phyloP scores from a whole-genome alignment of 2,797 vertebrate species.

The Coregonus sp. region DNA sequence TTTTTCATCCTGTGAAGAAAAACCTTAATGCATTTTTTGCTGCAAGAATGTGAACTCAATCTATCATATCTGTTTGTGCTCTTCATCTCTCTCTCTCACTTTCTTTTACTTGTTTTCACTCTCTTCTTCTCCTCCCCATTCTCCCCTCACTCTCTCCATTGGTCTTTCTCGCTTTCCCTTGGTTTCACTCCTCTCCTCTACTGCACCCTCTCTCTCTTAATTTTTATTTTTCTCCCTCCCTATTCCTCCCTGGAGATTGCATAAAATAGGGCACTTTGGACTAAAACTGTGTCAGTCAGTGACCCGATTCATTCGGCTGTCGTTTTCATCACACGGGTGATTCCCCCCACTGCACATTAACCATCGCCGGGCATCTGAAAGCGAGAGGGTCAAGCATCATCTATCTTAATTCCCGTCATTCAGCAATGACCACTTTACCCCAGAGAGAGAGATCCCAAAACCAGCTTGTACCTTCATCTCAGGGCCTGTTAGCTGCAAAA shows the following conservation, averaged over 20 bases:
- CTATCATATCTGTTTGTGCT: not conserved
- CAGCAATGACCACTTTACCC: not conserved
- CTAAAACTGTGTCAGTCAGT: slow-evolving; percentile 68
- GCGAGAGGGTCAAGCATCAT: slow-evolving; percentile 21
- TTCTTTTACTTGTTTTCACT: not conserved
- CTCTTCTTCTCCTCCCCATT: not conserved
- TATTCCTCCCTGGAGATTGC: slow-evolving; percentile 44
- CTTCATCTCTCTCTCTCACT: too few relatives aligned
- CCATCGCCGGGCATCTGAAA: slow-evolving; percentile 26
- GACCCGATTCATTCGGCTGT: slow-evolving; percentile 67
- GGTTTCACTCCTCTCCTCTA: not conserved
- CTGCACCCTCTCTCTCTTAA: not conserved
- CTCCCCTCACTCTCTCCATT: not conserved
- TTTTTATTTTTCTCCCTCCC: slow-evolving; percentile 17
- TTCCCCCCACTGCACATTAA: slow-evolving; percentile 55
- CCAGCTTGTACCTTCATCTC: not conserved
- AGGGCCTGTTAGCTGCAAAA: not conserved
- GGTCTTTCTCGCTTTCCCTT: not conserved
- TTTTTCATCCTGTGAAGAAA: not conserved
- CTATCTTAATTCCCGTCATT: slow-evolving; percentile 32
- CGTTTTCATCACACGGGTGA: slow-evolving; percentile 54
- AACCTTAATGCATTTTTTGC: not conserved
- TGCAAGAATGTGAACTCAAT: not conserved
- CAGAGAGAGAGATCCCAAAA: not conserved
- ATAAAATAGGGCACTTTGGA: slow-evolving; percentile 65